phyloP scores from a whole-genome alignment of 1,140 invertebrate species.

The Lordiphosa mommai region DNA sequence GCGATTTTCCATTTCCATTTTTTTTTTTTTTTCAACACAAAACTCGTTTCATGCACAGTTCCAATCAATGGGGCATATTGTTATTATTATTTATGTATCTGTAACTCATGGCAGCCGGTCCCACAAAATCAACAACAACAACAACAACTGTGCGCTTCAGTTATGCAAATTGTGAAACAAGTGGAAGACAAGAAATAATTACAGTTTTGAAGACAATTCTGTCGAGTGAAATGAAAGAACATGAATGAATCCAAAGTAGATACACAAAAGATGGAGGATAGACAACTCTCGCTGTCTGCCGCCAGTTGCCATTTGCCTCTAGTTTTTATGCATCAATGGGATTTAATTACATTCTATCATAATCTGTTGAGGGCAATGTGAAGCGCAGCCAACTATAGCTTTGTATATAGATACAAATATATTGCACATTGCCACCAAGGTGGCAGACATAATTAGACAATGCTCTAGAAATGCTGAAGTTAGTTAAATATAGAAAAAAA shows the following conservation, averaged over 20 bases:
- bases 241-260: constrained; percentile 48
- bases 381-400: constrained; percentile 38
- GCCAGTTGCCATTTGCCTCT: constrained; percentile 20
- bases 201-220: constrained; percentile 8
- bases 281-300: constrained; percentile 28
- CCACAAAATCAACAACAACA: constrained; percentile 19
- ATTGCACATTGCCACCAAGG: constrained; percentile 4
- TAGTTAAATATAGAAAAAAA: too few relatives aligned
- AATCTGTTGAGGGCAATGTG: constrained; percentile 55
- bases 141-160: constrained; percentile 31
- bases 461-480: too few relatives aligned
- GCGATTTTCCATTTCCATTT: constrained; percentile 53
- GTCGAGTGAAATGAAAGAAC: constrained; percentile 32
- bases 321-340: constrained; percentile 69
- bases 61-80: constrained; percentile 69
- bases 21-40: constrained; percentile 11
- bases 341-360: constrained; percentile 76
- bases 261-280: constrained; percentile 12
- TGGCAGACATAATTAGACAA: too few relatives aligned
- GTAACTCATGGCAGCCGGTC: constrained; percentile 66
- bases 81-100: constrained; percentile 68
- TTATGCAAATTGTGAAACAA: constrained; percentile 51
- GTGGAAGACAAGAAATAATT: constrained; percentile 62
- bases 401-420: constrained; percentile 20
- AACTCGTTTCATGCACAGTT: constrained; percentile 52